Conservation (phyloP, 1,140 invertebrate species). For the Neodiprion fabricii region DNA sequence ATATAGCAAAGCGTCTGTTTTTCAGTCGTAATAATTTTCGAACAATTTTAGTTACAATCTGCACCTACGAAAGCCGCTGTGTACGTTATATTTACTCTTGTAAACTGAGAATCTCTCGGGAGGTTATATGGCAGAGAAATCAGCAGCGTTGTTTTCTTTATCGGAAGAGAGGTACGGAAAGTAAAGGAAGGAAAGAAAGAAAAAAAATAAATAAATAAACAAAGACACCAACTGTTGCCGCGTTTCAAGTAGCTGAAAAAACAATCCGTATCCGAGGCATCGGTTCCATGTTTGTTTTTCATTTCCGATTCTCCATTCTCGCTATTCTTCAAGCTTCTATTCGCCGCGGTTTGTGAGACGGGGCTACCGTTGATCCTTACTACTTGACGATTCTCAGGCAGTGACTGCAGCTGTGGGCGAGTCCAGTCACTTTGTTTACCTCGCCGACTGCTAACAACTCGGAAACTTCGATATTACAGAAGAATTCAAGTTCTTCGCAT, state of each 20-base stretch:
- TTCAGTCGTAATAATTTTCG: too few relatives aligned
- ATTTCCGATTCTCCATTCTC: neutral
- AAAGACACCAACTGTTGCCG: too few relatives aligned
- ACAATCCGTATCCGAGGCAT: neutral
- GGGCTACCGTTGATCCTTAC: neutral
- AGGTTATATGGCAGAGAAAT: too few relatives aligned
- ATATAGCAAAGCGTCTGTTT: too few relatives aligned
- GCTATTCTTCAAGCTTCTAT: neutral
- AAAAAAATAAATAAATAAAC: too few relatives aligned
- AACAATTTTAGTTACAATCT: too few relatives aligned
- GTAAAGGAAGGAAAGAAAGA: too few relatives aligned
- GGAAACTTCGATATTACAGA: neutral
- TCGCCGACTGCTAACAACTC: neutral
- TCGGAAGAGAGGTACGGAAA: too few relatives aligned
- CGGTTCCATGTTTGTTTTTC: neutral
- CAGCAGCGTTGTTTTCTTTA: too few relatives aligned
- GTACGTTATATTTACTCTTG: too few relatives aligned
- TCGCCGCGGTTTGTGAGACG: neutral
- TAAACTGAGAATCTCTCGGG: too few relatives aligned
- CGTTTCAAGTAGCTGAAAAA: neutral
- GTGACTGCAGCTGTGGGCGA: neutral
- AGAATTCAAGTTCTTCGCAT: neutral
- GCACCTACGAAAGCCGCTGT: too few relatives aligned
- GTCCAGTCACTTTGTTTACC: neutral
- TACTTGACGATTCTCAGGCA: neutral